phyloP scores from a whole-genome alignment of 2,888 invertebrate species.

The Polymixis lichenea region DNA sequence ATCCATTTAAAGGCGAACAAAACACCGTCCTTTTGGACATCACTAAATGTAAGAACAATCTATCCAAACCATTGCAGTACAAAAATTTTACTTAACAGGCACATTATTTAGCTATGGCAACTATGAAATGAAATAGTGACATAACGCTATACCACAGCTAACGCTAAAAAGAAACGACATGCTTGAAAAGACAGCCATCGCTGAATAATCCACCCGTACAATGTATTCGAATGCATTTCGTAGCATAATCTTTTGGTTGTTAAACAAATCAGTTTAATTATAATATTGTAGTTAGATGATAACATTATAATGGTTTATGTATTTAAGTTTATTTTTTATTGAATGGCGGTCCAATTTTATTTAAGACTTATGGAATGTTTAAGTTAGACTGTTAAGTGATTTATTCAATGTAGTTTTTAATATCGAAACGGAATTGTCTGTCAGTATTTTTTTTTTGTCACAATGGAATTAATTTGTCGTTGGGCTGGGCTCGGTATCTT shows the following conservation, averaged over 20 bases:
- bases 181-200: conserved; percentile 21
- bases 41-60: conserved; percentile 58
- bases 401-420: conserved; percentile 62
- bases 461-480: conserved; percentile 28
- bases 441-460: conserved; percentile 51
- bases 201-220: conserved; percentile 44
- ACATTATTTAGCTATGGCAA: conserved; percentile 52
- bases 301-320: conserved; percentile 55
- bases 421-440: conserved; percentile 28
- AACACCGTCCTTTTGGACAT: conserved; percentile 41
- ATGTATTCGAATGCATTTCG: conserved; percentile 63
- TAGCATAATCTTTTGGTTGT: conserved; percentile 68
- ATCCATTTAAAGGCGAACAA: conserved; percentile 58
- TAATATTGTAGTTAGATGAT: conserved; percentile 57
- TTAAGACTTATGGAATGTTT: conserved; percentile 72
- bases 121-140: neutral
- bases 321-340: conserved; percentile 67
- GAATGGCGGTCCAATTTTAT: conserved; percentile 81
- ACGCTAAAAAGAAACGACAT: conserved; percentile 21
- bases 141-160: conserved; percentile 11
- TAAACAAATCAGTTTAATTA: conserved; percentile 52
- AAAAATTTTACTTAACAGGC: conserved; percentile 48
- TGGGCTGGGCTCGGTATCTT: conserved; percentile 15
- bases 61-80: conserved; percentile 70
- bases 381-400: conserved; percentile 76